Evolutionary conservation across 2,797 vertebrate species (phyloP).

Genomic region (Buceros bicornis): DNA sequence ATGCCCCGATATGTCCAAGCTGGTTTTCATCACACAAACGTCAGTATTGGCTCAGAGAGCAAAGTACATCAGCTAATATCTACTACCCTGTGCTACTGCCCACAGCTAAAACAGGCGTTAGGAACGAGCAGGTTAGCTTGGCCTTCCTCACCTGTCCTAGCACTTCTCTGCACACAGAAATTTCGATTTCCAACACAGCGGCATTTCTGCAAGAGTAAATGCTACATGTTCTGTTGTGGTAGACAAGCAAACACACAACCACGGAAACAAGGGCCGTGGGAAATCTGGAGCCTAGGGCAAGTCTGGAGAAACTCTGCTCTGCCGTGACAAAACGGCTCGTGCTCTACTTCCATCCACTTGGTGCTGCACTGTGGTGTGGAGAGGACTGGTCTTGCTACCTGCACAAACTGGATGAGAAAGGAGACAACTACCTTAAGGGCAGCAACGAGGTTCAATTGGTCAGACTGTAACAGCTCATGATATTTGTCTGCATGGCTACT

Average conservation of each 20-base stretch:
- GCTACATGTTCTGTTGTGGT: not conserved
- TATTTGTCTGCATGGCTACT: not conserved
- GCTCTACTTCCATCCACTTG: not conserved
- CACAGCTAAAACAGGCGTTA: not conserved
- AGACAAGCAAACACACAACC: not conserved
- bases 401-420: not conserved
- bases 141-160: not conserved
- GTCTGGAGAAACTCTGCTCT: not conserved
- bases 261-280: not conserved
- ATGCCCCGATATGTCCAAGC: not conserved
- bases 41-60: not conserved
- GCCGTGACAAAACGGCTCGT: not conserved
- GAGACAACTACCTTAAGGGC: not conserved
- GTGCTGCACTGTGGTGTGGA: not conserved
- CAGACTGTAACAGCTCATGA: not conserved
- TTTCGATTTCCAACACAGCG: not conserved
- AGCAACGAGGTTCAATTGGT: not conserved
- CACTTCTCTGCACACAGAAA: accelerated
- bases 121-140: not conserved
- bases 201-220: not conserved
- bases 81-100: not conserved
- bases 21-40: not conserved
- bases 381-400: not conserved
- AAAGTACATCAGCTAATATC: not conserved
- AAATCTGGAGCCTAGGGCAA: not conserved